Evolutionary conservation across 2,888 invertebrate species (phyloP), one percentile per base, ranked within the genome.

Genomic region (Trachelus stipa): DNA sequence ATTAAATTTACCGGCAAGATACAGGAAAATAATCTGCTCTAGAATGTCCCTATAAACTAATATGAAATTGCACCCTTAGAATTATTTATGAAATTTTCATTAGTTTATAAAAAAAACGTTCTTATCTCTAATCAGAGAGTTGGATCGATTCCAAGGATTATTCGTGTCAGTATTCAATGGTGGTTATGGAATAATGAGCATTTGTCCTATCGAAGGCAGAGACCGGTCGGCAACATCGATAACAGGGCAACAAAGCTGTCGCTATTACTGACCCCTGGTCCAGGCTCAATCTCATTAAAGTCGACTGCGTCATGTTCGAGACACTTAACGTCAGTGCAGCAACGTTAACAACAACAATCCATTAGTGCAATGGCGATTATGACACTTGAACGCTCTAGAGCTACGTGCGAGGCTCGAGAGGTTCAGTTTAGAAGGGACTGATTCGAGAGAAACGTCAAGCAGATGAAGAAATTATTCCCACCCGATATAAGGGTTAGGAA

Each of bases 1-100:
- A 88, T 88, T 86, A 87, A 87, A 84, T 86, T 80, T 83, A 76
- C 80, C 82, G 78, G 79, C 82, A 85, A 84, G 85, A 85, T 85
- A 82, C 82, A 15, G 40, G 15, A 15, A 1, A 0, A 40, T 15
- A 40, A 40, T 40, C 12, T 40, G 15, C 15, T 15, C 40, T 15
- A 4, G 12, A 15, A 40, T 40, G 15, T 40, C 4, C 40, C 15
- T 15, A 0, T 40, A 4, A 40, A 12, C 4, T 40, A 40, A 15
- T 15, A 40, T 4, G 40, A 4, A 40, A 40, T 12, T 15, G 15
- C 15, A 15, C 15, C 40, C 40, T 15, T 40, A 40, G 1, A 40
- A 40, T 15, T 40, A 3, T 40, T 40, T 0, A 15, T 40, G 4
- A 40, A 40, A 40, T 15, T 6, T 15, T 1, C 40, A 1, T 40